A percentile compares a stretch with the other conserved stretches of the same genome.
These are phyloP conservation scores for Galleria mellonella DNA, from an alignment of 1,140 invertebrate genomes.

Conservation along the genomic window DNA sequence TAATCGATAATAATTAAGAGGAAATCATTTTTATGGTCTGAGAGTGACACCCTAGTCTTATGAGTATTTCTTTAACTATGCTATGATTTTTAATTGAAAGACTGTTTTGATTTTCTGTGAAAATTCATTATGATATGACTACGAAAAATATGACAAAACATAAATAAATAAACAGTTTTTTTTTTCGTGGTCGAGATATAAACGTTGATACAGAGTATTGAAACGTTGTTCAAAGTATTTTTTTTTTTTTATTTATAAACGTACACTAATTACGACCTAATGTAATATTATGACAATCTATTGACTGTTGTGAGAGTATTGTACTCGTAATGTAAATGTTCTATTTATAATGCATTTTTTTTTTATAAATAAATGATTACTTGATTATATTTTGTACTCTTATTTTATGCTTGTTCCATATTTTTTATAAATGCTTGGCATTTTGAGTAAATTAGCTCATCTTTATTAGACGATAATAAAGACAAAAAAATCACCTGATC, in stretches of 20 bases:
- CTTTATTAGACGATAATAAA: no score
- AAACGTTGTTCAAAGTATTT: slow-evolving; percentile 6
- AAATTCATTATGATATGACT: slow-evolving; percentile 13
- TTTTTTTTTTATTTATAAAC: slow-evolving; percentile 8
- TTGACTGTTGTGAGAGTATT: slow-evolving; percentile 51
- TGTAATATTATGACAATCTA: slow-evolving; percentile 28
- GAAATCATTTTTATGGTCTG: slow-evolving; percentile 21
- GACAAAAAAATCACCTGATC: no score
- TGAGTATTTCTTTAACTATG: slow-evolving; percentile 18
- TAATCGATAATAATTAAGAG: slow-evolving; percentile 14
- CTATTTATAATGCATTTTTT: slow-evolving; percentile 68
- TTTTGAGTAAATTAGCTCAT: no score
- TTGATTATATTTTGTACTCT: slow-evolving; percentile 7
- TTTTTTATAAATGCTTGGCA: no score
- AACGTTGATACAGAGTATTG: slow-evolving; percentile 6
- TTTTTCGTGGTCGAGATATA: slow-evolving; percentile 25
- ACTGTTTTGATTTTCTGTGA: slow-evolving; percentile 28
- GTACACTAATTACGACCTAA: slow-evolving; percentile 23
- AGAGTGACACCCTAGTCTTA: slow-evolving; percentile 31
- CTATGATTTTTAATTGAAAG: slow-evolving; percentile 22
- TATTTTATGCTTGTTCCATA: background rate
- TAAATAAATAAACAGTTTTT: background rate
- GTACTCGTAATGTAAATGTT: slow-evolving; percentile 49
- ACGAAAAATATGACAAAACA: slow-evolving; percentile 8
- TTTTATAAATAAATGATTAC: slow-evolving; percentile 53